Base-by-base conservation (phyloP, 2,797 vertebrate species). In the Agapornis canus region DNA sequence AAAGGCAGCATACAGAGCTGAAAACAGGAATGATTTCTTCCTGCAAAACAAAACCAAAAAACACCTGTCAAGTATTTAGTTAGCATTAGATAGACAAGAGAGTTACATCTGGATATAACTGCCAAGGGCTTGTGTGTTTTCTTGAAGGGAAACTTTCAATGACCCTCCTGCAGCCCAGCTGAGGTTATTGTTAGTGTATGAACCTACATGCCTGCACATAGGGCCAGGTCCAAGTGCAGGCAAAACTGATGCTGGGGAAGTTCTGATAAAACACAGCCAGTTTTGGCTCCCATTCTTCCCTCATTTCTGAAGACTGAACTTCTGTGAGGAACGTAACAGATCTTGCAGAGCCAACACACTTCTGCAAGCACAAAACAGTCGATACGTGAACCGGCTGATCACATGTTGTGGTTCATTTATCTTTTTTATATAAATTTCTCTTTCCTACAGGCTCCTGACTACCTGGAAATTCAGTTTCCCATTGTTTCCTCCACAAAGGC, bases 21-120 rank as follows among this genome's bases (percentile, higher is more conserved):
- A 98, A 98, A 99, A 99, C 52, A 99, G 98, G 97, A 99, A 99
- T 14, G 99, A 99, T 86, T 99, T 99, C 98, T 99, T 99, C 99
- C 99, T 99, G 97, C 52, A 95, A 95, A 96, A 97, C 80, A 97
- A 97, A 97, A 87, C 51, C 10, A 93, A 93, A 31, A 68, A 64
- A 43, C 13, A 76, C 70, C 60, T 65, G 51, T 93, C 71, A 81
- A 47, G 72, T 57, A 92, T 49, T 78, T 83, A 54, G 37, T 66
- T 52, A 80, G 26, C 37, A 43, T 43, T 32, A 90, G 48, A 59
- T 26, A 77, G 15, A 75, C 7, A 70, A 45, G 29, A 61, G 56
- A 78, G 39, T 85, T 70, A 48, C 32, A 29, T 23, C 40, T 6
- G 9, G 47, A 42, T 56, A n/a, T 26, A 76, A 75, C 29, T 68